Percentiles rank a stretch among this genome's conserved stretches.
Evolutionary conservation across 2,797 vertebrate genomes (phyloP).

Genomic region (Synaphobranchus kaupii): DNA sequence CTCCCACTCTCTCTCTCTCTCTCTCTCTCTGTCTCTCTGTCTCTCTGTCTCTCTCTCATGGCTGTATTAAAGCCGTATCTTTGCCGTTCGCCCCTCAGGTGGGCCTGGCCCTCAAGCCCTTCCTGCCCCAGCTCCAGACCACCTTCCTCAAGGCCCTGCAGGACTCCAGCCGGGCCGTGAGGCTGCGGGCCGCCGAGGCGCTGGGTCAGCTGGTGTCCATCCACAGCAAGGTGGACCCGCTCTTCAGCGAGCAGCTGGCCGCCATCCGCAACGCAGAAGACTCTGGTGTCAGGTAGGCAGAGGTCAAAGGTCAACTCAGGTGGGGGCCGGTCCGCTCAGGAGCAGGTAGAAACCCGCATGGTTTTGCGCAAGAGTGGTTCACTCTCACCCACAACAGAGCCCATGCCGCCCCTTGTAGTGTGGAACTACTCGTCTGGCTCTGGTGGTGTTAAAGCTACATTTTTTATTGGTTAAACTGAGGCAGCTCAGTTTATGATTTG

Average conservation of each 20-base stretch:
- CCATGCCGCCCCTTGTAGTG: neutral
- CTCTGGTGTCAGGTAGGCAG: conserved; percentile 85
- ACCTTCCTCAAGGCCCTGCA: conserved; percentile 97
- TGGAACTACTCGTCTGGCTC: neutral
- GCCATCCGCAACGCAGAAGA: conserved; percentile 92
- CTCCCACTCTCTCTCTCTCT: neutral
- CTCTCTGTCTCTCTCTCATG: too few relatives aligned
- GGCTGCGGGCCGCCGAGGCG: conserved; percentile 90
- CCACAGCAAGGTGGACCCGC: conserved; percentile 93
- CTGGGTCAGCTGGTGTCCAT: conserved; percentile 94
- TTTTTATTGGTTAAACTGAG: neutral
- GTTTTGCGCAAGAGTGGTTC: neutral
- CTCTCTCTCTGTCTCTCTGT: neutral
- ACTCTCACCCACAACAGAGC: neutral
- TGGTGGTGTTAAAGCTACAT: neutral
- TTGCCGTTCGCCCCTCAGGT: conserved; percentile 72
- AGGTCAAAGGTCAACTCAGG: neutral
- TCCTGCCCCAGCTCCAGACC: conserved; percentile 96
- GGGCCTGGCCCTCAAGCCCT: conserved; percentile 94
- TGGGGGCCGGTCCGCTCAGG: neutral
- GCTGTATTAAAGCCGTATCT: conserved; percentile 4
- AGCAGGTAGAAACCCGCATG: too few relatives aligned
- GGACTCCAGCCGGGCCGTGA: conserved; percentile 89
- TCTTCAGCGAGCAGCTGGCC: conserved; percentile 89
- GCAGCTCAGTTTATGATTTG: too few relatives aligned